These are phyloP conservation scores for Trypoxylus dichotomus DNA, from an alignment of 1,140 invertebrate genomes.

Conservation along the genomic window DNA sequence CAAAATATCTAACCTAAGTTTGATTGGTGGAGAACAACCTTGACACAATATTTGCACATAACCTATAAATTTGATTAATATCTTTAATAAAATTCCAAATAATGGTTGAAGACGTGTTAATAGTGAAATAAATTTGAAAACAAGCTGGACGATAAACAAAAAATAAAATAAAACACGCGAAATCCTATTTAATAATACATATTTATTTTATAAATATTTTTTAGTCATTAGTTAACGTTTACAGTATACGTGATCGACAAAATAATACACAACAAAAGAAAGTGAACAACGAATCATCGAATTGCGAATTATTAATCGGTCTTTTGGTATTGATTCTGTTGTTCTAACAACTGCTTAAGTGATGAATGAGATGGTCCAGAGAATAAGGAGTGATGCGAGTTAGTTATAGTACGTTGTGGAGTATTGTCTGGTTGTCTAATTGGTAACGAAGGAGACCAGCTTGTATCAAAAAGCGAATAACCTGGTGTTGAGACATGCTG, in stretches of 20 bases:
- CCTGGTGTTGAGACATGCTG: constrained; percentile 37
- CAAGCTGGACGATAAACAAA: too few species aligned
- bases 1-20: too few species aligned
- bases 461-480: constrained; percentile 52
- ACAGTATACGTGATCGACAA: not conserved
- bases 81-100: too few species aligned
- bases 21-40: too few species aligned
- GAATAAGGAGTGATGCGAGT: constrained; percentile 71
- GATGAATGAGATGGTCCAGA: constrained; percentile 75
- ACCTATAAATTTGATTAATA: too few species aligned
- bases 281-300: not conserved
- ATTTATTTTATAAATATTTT: not conserved
- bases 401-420: not conserved
- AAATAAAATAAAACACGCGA: not conserved
- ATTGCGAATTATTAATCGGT: constrained; percentile 10
- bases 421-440: constrained; percentile 19
- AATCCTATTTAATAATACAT: not conserved
- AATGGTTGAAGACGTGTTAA: too few species aligned
- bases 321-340: constrained; percentile 66
- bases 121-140: too few species aligned
- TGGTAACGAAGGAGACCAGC: constrained; percentile 18
- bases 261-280: not conserved
- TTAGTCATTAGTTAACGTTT: constrained; percentile 1
- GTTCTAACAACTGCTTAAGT: constrained; percentile 76
- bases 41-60: too few species aligned